Base-by-base conservation (phyloP, 2,797 vertebrate species). In the Dipus sagitta region DNA sequence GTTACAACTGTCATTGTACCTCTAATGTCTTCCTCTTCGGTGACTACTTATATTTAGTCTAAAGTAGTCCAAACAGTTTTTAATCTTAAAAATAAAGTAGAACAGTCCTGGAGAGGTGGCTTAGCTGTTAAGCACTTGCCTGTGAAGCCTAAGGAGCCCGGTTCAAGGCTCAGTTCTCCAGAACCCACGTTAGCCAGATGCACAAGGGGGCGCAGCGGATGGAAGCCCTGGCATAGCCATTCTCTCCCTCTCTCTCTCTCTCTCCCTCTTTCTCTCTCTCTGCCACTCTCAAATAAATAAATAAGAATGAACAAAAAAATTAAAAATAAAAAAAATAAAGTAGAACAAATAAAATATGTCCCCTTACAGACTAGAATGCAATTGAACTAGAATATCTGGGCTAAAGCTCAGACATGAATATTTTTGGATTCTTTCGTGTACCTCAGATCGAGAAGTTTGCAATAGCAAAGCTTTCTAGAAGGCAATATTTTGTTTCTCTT, bases 251-350 rank as follows among this genome's bases (percentile, higher is more conserved):
- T n/a, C n/a, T n/a, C n/a, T n/a, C n/a, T n/a, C n/a, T n/a, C n/a
- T n/a, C n/a, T n/a, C n/a, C n/a, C n/a, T n/a, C n/a, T n/a, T n/a
- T n/a, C n/a, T n/a, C n/a, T n/a, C n/a, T n/a, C n/a, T n/a, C n/a
- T n/a, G n/a, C n/a, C n/a, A n/a, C n/a, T n/a, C n/a, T n/a, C n/a
- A n/a, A n/a, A n/a, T n/a, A n/a, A n/a, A n/a, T n/a, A n/a, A n/a
- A n/a, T n/a, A n/a, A n/a, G n/a, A n/a, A n/a, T n/a, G n/a, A n/a
- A n/a, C n/a, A n/a, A n/a, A n/a, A n/a, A n/a, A n/a, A n/a, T 76
- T 95, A 64, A 81, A 77, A 88, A 23, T 28, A 64, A 81, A 79
- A 64, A 81, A 77, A 88, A 23, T 28, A 64, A 81, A 79, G n/a
- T 21, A 58, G 67, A 78, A 52, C 4, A 67, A 90, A 30, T 14